These are phyloP conservation scores for Idris sp. DNA, from an alignment of 1,140 invertebrate species.

Conservation along the genomic window DNA sequence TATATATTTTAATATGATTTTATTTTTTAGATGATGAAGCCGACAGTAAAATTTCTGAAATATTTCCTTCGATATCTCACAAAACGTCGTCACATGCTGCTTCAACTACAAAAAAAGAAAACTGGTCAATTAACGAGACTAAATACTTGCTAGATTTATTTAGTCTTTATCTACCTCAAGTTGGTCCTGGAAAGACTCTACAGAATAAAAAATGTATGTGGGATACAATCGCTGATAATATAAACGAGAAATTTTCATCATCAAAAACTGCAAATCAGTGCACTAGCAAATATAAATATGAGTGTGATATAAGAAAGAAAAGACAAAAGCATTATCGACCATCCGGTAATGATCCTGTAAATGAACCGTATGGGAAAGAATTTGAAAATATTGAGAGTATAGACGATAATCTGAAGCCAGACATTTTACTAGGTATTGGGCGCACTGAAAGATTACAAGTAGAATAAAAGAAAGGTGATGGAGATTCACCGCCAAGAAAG, in stretches of 20 bases:
- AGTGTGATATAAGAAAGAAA: not conserved
- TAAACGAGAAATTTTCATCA: not conserved
- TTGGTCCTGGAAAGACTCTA: not conserved
- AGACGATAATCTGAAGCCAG: not conserved
- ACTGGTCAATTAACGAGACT: not conserved
- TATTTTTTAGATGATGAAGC: too few species aligned
- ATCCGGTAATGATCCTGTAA: not conserved
- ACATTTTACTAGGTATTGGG: not conserved
- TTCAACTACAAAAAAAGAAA: slow-evolving; percentile 3
- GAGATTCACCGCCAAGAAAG: not conserved
- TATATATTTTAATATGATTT: too few species aligned
- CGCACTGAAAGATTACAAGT: not conserved
- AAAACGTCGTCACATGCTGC: too few species aligned
- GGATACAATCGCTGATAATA: not conserved
- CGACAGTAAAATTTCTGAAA: too few species aligned
- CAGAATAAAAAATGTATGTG: not conserved
- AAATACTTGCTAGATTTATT: not conserved
- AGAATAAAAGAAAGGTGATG: not conserved
- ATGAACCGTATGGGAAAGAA: not conserved
- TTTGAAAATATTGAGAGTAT: not conserved
- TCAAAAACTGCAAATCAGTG: not conserved
- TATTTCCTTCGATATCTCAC: too few species aligned
- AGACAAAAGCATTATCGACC: not conserved
- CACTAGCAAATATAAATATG: not conserved
- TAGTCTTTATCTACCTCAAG: not conserved